A percentile compares a stretch with the other conserved stretches of the same genome.
Conservation (phyloP, 2,113 vertebrate genomes). For the Erythrocercus mccallii region DNA sequence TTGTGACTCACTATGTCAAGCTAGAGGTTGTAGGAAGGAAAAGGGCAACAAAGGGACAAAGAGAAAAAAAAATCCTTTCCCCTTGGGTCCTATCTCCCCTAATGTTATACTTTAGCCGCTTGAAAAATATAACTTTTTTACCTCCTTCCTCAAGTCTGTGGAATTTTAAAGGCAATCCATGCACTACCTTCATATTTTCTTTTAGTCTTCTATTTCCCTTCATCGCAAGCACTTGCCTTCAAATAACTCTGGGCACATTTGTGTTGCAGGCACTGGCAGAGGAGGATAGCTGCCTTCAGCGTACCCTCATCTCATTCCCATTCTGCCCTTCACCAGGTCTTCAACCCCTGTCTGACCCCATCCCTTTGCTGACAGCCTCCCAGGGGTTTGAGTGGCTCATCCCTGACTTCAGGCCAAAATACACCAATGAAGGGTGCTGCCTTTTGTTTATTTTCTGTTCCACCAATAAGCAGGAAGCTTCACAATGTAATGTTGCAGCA, state of each 20-base stretch:
- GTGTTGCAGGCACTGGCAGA: neutral
- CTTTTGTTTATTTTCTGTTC: neutral
- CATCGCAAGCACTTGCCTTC: neutral
- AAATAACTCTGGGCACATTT: fast-evolving
- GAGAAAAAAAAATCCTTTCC: neutral
- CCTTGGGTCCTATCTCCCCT: neutral
- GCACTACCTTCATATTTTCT: neutral
- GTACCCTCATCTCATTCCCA: neutral
- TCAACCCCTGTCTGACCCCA: neutral
- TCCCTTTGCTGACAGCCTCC: neutral
- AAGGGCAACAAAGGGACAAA: neutral
- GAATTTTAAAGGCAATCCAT: neutral
- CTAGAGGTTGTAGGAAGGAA: slow-evolving; percentile 16
- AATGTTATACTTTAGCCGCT: neutral
- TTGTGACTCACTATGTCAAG: neutral
- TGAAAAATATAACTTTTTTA: neutral
- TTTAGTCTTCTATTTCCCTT: neutral
- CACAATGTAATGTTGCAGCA: neutral
- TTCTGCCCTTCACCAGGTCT: neutral
- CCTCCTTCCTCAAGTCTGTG: neutral
- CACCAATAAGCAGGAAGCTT: neutral
- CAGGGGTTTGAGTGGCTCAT: neutral
- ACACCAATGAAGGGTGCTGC: neutral
- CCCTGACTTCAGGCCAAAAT: neutral
- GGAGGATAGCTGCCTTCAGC: neutral